phyloP scores from a whole-genome alignment of 2,113 vertebrate genomes.

The Bucco capensis region DNA sequence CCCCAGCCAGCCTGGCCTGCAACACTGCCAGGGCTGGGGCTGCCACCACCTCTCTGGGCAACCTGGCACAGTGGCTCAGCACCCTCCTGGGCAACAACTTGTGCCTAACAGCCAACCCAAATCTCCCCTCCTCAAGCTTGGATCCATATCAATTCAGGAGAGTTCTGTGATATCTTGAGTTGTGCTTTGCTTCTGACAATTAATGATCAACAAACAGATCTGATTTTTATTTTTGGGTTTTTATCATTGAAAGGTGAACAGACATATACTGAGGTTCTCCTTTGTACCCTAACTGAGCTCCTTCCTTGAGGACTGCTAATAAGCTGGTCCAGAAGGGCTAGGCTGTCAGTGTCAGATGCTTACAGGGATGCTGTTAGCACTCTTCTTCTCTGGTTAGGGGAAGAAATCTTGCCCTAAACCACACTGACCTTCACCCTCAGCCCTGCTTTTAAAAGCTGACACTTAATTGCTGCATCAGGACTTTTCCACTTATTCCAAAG shows the following conservation, averaged over 20 bases:
- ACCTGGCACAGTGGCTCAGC: too few species aligned
- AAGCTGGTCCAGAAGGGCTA: neutral
- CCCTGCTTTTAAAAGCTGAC: conserved; percentile 58
- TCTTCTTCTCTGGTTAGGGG: neutral
- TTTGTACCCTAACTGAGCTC: neutral
- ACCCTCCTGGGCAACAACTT: too few species aligned
- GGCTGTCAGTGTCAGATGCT: neutral
- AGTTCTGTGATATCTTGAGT: neutral
- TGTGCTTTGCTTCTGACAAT: neutral
- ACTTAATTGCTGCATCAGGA: conserved; percentile 65
- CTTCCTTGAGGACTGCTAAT: neutral
- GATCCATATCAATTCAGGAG: neutral
- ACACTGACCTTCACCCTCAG: neutral
- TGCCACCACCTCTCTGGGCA: too few species aligned
- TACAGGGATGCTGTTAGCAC: neutral
- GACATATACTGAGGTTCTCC: too few species aligned
- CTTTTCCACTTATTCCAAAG: conserved; percentile 19
- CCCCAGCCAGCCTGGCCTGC: too few species aligned
- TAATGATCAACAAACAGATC: neutral
- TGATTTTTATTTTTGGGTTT: neutral
- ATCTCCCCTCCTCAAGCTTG: too few species aligned
- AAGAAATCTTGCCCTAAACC: neutral
- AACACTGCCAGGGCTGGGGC: too few species aligned
- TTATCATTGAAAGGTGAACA: neutral
- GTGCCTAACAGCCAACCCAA: too few species aligned